Evolutionary conservation across 2,113 vertebrate species (phyloP).

Genomic region (Paralichthys olivaceus): DNA sequence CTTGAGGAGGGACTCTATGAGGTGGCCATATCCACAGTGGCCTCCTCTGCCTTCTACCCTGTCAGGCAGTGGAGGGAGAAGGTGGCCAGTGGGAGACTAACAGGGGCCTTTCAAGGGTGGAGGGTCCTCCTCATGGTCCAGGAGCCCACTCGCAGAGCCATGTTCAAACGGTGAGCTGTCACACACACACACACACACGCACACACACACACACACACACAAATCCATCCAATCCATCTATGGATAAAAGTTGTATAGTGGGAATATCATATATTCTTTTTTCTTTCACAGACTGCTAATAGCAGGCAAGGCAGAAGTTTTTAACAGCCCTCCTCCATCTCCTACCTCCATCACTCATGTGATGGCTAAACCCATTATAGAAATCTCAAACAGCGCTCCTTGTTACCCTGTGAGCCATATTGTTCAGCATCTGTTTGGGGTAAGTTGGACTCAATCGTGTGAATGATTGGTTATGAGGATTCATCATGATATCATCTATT

Average conservation of each 20-base stretch:
- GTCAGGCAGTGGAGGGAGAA: slow-evolving; percentile 81
- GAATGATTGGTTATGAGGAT: background rate
- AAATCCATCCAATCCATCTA: background rate
- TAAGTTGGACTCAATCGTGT: slow-evolving; percentile 70
- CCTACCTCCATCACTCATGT: slow-evolving; percentile 86
- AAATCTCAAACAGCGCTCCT: slow-evolving; percentile 67
- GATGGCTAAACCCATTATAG: slow-evolving; percentile 76
- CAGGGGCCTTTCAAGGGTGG: slow-evolving; percentile 94
- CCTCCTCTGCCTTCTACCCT: slow-evolving; percentile 61
- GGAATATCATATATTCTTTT: background rate
- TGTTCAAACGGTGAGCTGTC: slow-evolving; percentile 87
- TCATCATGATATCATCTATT: background rate
- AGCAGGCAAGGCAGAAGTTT: slow-evolving; percentile 89
- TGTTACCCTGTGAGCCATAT: slow-evolving; percentile 87
- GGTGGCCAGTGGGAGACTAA: slow-evolving; percentile 78
- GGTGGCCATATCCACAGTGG: slow-evolving; percentile 75
- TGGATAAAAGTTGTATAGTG: no score
- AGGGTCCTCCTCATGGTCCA: slow-evolving; percentile 87
- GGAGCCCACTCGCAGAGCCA: slow-evolving; percentile 78
- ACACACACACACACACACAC: background rate
- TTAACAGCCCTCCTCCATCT: slow-evolving; percentile 69
- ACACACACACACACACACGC: background rate
- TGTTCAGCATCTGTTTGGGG: slow-evolving; percentile 90
- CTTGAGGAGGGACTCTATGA: slow-evolving; percentile 91
- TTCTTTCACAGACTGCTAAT: slow-evolving; percentile 84